phyloP scores from a whole-genome alignment of 2,113 vertebrate genomes.

The Chaenocephalus aceratus region DNA sequence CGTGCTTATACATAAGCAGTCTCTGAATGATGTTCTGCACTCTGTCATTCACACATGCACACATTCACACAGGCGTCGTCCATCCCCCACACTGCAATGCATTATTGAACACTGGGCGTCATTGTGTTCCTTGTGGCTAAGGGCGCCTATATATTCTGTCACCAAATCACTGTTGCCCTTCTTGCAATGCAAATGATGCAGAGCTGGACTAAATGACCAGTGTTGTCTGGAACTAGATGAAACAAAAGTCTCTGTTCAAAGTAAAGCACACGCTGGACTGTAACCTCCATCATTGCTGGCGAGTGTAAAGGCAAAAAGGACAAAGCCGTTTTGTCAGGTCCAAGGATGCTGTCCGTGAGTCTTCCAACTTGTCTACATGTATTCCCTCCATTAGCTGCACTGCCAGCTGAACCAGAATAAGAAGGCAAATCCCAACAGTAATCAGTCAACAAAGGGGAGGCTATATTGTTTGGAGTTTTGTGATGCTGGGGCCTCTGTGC shows the following conservation, averaged over 20 bases:
- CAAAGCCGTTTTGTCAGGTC: constrained; percentile 47
- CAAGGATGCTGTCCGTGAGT: constrained; percentile 38
- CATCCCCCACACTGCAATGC: constrained; percentile 32
- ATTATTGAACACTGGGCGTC: constrained; percentile 65
- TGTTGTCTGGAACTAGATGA: constrained; percentile 37
- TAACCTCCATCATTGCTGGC: constrained; percentile 36
- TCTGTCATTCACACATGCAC: constrained; percentile 50
- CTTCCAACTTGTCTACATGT: constrained; percentile 45
- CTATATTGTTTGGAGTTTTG: constrained; percentile 51
- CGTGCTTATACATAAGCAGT: constrained; percentile 63
- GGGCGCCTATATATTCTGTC: constrained; percentile 36
- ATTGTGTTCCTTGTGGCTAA: constrained; percentile 35
- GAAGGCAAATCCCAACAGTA: constrained; percentile 57
- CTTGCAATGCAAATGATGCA: constrained; percentile 34
- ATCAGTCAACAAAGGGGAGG: constrained; percentile 55
- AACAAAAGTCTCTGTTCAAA: constrained; percentile 33
- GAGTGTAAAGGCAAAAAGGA: constrained; percentile 19
- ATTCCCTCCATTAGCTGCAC: constrained; percentile 45
- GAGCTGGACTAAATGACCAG: constrained; percentile 22
- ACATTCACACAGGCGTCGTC: constrained; percentile 10
- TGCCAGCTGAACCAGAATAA: constrained; percentile 67
- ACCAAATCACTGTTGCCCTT: constrained; percentile 24
- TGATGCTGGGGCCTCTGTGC: constrained; percentile 41
- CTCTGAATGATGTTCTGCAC: constrained; percentile 52
- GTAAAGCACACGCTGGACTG: constrained; percentile 25